Conservation (phyloP, 2,888 invertebrate species). For the Odontocolon sp. region DNA sequence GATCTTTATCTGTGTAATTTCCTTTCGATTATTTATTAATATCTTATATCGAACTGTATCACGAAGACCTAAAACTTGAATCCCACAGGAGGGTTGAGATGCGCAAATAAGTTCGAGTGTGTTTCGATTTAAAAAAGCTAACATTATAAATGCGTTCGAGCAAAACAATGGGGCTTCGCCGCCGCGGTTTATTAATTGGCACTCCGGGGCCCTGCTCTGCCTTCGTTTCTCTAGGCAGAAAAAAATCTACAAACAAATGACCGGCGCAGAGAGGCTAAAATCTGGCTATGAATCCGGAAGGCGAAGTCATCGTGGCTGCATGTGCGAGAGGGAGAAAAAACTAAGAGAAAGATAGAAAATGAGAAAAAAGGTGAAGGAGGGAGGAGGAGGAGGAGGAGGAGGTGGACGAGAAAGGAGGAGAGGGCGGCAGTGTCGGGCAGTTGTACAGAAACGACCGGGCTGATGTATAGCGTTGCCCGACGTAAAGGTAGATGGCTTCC, state of each 20-base stretch:
- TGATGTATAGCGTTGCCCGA: slow-evolving; percentile 62
- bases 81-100: slow-evolving; percentile 1
- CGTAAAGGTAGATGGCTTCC: slow-evolving; percentile 74
- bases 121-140: slow-evolving; percentile 32
- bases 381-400: slow-evolving; percentile 38
- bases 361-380: slow-evolving; percentile 54
- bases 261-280: slow-evolving; percentile 67
- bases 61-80: neutral
- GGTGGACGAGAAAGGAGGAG: slow-evolving; percentile 50
- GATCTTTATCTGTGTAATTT: no score
- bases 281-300: slow-evolving; percentile 62
- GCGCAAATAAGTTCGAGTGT: slow-evolving; percentile 22
- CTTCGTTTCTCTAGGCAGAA: slow-evolving; percentile 59
- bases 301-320: slow-evolving; percentile 14
- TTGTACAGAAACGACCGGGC: slow-evolving; percentile 59
- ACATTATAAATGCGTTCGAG: slow-evolving; percentile 40
- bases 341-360: slow-evolving; percentile 19
- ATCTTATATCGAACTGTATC: slow-evolving; percentile 18
- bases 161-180: slow-evolving; percentile 45
- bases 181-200: slow-evolving; percentile 58
- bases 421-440: slow-evolving; percentile 60
- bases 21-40: slow-evolving; percentile 48
- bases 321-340: slow-evolving; percentile 18
- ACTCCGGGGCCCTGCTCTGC: slow-evolving; percentile 42
- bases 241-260: slow-evolving; percentile 54